A percentile compares a stretch with the other conserved stretches of the same genome.
These are phyloP conservation scores for Notechis scutatus DNA, from an alignment of 2,113 vertebrate genomes.

Conservation along the genomic window DNA sequence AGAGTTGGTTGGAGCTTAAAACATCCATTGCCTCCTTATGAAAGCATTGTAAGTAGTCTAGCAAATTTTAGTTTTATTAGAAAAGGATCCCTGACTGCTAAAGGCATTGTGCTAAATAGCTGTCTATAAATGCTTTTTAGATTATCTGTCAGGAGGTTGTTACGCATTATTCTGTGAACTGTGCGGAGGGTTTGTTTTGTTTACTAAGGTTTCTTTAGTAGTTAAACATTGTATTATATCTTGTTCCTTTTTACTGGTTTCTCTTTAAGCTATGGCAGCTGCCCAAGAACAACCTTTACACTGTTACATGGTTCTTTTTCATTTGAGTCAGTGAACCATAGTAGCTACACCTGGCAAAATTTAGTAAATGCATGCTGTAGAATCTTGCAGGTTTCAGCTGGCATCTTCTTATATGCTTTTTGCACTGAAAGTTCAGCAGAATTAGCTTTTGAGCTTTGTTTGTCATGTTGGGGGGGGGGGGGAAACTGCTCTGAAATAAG, in stretches of 20 bases:
- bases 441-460: background rate
- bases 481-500: background rate
- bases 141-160: background rate
- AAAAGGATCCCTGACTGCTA: constrained; percentile 9
- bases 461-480: background rate
- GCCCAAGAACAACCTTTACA: background rate
- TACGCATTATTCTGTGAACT: background rate
- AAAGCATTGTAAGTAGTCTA: constrained; percentile 39
- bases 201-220: background rate
- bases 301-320: background rate
- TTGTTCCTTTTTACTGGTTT: background rate
- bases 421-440: background rate
- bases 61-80: constrained; percentile 3
- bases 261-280: background rate
- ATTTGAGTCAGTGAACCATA: background rate
- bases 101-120: constrained; percentile 43
- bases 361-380: background rate
- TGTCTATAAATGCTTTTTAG: constrained; percentile 36
- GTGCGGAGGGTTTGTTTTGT: background rate
- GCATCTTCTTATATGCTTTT: background rate
- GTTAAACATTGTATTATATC: background rate
- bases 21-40: constrained; percentile 40
- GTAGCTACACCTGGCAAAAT: background rate
- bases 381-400: background rate
- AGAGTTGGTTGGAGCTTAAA: rapidly evolving